Base-by-base conservation (phyloP, 2,888 invertebrate genomes). In the Phlogophora meticulosa region DNA sequence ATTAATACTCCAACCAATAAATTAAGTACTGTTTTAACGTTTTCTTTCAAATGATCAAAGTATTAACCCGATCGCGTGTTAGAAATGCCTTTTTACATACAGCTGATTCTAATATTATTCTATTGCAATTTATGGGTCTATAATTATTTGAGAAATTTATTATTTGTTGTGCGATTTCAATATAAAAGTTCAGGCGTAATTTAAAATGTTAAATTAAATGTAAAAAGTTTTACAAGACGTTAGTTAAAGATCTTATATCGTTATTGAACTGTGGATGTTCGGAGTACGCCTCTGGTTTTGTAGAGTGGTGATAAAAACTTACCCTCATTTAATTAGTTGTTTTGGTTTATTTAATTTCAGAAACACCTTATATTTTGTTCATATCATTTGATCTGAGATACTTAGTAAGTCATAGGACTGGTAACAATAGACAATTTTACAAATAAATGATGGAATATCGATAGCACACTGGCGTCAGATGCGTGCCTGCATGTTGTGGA, bases 401-500 rank as follows among this genome's bases (percentile, higher is more conserved):
- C n/a, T n/a, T n/a, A n/a, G n/a, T n/a, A n/a, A n/a, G n/a, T n/a
- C n/a, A n/a, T n/a, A n/a, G n/a, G n/a, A n/a, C n/a, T 28, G 5
- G 28, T 15, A 53, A 20, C 40, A 36, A 17, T 22, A 13, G 20
- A n/a, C n/a, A 38, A 36, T 36, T 56, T 42, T 15, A 22, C 42
- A 22, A 42, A 55, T 59, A 60, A 53, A 24, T 55, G 17, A 49
- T 58, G 22, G 57, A 43, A 45, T 66, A 66, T 55, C 36, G 49
- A 78, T 58, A 58, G 7, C 4, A n/a, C 3, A 36, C 5, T 46
- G 48, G 38, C 55, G 58, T 60, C 55, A 77, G 79, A 77, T 89
- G 82, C 89, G 85, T 76, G 87, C 85, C 91, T 91, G 91, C 80
- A 65, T 82, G 76, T 79, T 85, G 84, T 85, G 87, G 87, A 85